phyloP scores from a whole-genome alignment of 1,140 invertebrate genomes.

The Chironomus tepperi region DNA sequence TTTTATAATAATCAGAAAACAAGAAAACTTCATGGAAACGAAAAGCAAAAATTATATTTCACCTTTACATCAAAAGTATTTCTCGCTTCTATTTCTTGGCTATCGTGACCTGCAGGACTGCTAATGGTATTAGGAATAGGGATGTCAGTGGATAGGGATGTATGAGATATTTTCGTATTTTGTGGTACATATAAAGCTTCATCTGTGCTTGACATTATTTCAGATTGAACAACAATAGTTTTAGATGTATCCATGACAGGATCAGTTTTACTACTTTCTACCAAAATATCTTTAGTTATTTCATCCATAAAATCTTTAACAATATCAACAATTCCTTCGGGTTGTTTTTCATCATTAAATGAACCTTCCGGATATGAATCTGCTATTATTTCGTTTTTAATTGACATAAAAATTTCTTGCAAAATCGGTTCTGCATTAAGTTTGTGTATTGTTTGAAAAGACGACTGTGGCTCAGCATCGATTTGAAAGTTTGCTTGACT shows the following conservation, averaged over 20 bases:
- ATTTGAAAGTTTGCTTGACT: not conserved
- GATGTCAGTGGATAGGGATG: not conserved
- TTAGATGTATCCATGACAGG: not conserved
- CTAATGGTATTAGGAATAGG: not conserved
- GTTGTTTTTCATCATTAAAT: not conserved
- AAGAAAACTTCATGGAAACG: not conserved
- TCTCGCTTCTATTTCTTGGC: not conserved
- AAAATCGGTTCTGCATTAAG: not conserved
- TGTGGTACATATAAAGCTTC: not conserved
- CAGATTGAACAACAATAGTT: not conserved
- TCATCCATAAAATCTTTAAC: not conserved
- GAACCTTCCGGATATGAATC: not conserved
- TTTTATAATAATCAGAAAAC: not conserved
- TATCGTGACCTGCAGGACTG: not conserved
- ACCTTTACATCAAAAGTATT: constrained; percentile 7
- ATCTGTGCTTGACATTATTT: not conserved
- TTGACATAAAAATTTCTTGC: constrained; percentile 5
- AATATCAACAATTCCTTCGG: not conserved
- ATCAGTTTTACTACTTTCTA: not conserved
- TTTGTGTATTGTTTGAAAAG: not conserved
- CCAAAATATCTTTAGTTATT: constrained; percentile 6
- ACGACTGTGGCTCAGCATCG: not conserved
- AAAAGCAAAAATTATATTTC: constrained; percentile 8
- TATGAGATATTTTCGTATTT: not conserved
- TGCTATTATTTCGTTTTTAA: not conserved